phyloP scores from a whole-genome alignment of 92 coral and sea anemone species.

The Siderastrea radians region DNA sequence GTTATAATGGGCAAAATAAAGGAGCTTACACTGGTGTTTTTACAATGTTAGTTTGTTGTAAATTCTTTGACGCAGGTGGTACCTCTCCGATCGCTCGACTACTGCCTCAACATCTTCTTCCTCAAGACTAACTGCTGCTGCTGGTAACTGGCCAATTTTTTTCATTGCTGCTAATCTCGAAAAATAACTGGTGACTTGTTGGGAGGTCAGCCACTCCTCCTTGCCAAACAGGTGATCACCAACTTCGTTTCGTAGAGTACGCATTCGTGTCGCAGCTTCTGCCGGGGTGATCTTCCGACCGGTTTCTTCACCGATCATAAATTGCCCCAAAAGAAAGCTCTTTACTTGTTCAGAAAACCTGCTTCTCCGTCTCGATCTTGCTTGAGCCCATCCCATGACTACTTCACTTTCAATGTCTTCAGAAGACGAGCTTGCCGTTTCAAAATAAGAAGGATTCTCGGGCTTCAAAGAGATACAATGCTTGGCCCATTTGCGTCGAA shows the following conservation, averaged over 20 bases:
- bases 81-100: conserved; percentile 17
- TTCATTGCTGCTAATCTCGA: conserved; percentile 48
- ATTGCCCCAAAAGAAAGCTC: conserved; percentile 47
- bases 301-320: conserved; percentile 64
- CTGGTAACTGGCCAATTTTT: conserved; percentile 40
- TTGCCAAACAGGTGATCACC: conserved; percentile 39
- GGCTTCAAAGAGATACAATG: conserved; percentile 49
- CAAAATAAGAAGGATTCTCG: conserved; percentile 9
- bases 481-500: conserved; percentile 59
- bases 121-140: conserved; percentile 26
- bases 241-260: conserved; percentile 20
- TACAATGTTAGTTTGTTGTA: conserved; percentile 4
- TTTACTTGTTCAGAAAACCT: conserved; percentile 48
- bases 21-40: not conserved
- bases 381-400: conserved; percentile 37
- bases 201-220: conserved; percentile 53
- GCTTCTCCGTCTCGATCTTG: conserved; percentile 21
- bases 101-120: conserved; percentile 37
- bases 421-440: not conserved
- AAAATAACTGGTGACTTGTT: conserved; percentile 58
- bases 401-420: not conserved
- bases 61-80: conserved; percentile 7
- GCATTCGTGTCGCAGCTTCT: conserved; percentile 51
- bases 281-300: conserved; percentile 55
- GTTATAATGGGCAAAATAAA: not conserved